phyloP scores from a whole-genome alignment of 2,888 invertebrate genomes.

The Timema podura region DNA sequence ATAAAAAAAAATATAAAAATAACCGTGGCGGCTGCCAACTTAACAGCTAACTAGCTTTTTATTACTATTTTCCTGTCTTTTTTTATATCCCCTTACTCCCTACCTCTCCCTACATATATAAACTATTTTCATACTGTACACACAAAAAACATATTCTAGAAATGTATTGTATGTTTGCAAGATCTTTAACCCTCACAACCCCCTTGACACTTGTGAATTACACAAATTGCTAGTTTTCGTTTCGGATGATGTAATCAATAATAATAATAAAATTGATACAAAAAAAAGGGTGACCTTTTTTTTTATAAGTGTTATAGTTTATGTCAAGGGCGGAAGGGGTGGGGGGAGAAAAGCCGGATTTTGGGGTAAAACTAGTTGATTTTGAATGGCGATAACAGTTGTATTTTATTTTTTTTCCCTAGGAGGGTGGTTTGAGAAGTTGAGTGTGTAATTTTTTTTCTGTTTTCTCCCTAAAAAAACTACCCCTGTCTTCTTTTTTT shows the following conservation, averaged over 20 bases:
- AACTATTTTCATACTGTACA: too few species aligned
- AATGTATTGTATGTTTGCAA: background rate
- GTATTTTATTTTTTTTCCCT: too few species aligned
- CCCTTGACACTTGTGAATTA: conserved; percentile 15
- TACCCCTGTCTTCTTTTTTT: too few species aligned
- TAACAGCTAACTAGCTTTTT: conserved; percentile 1
- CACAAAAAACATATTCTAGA: background rate
- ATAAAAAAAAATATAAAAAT: background rate
- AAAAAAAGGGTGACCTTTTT: background rate
- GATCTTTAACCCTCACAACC: conserved; percentile 8
- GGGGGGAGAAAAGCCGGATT: background rate
- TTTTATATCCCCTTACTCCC: too few species aligned
- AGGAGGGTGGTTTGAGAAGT: too few species aligned
- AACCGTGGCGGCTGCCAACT: background rate
- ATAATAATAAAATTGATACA: background rate
- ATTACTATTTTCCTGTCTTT: background rate
- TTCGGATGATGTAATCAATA: conserved; percentile 13
- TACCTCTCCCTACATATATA: too few species aligned
- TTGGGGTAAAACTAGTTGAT: conserved; percentile 13
- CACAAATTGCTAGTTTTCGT: conserved; percentile 16
- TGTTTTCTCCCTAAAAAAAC: too few species aligned
- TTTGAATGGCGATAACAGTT: conserved; percentile 8
- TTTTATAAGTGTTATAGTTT: background rate
- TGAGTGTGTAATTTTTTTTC: too few species aligned
- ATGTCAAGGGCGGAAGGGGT: background rate